Evolutionary conservation across 1,140 invertebrate genomes (phyloP).

Genomic region (Triops cancriformis): DNA sequence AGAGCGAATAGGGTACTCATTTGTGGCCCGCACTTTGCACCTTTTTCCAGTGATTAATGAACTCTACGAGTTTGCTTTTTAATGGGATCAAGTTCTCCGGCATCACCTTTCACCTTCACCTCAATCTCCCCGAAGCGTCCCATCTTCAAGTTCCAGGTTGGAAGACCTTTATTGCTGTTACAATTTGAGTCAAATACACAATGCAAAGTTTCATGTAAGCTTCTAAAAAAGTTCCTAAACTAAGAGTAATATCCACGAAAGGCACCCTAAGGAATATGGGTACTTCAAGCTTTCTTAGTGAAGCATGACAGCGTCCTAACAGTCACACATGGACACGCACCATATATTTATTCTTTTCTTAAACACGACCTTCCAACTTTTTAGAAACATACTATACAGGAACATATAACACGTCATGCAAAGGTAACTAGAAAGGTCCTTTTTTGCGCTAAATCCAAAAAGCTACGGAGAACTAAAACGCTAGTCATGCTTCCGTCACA

Average conservation of each 20-base stretch:
- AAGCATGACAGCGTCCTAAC: background rate
- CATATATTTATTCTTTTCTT: conserved; percentile 5
- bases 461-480: background rate
- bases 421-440: background rate
- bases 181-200: background rate
- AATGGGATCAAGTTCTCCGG: background rate
- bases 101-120: conserved; percentile 5
- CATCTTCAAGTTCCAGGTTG: background rate
- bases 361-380: background rate
- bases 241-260: too few relatives aligned
- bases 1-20: background rate
- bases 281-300: background rate
- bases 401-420: conserved; percentile 1
- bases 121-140: background rate
- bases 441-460: background rate
- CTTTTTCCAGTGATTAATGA: conserved; percentile 5
- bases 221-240: background rate
- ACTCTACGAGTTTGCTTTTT: background rate
- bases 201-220: background rate
- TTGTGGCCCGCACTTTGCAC: conserved; percentile 9
- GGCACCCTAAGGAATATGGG: background rate
- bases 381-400: background rate
- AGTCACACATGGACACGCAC: background rate
- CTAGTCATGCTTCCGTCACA: conserved; percentile 6
- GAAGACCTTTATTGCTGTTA: background rate